phyloP scores from a whole-genome alignment of 1,140 invertebrate species.

The Tribolium castaneum region DNA sequence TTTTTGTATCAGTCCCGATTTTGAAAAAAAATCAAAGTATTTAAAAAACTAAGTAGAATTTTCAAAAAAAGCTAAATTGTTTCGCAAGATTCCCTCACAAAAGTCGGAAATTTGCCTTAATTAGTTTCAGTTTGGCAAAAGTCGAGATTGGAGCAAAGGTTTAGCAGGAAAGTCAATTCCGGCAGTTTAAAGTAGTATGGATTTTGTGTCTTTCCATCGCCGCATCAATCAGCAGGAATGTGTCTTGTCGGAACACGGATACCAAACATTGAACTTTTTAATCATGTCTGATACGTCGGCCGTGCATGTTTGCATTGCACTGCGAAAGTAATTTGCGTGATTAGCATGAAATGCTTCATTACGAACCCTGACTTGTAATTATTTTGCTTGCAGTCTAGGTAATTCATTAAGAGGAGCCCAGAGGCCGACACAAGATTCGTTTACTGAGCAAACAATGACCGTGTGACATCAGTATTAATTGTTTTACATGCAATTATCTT shows the following conservation, averaged over 20 bases:
- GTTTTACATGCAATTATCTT: conserved; percentile 39
- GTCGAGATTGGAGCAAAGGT: no score
- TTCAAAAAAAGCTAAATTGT: no score
- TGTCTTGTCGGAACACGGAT: not conserved
- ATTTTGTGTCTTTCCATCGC: not conserved
- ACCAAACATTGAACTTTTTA: conserved; percentile 3
- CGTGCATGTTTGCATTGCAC: conserved; percentile 42
- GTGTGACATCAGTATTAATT: conserved; percentile 35
- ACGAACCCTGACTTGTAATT: conserved; percentile 37
- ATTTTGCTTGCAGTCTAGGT: conserved; percentile 37
- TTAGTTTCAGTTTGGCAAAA: not conserved
- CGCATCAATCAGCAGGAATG: conserved; percentile 1
- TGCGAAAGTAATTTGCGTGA: conserved; percentile 50
- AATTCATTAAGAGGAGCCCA: conserved; percentile 35
- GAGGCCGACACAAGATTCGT: conserved; percentile 38
- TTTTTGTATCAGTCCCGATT: no score
- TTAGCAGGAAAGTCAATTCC: not conserved
- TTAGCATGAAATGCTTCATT: conserved; percentile 39
- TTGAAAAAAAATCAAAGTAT: no score
- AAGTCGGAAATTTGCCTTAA: no score
- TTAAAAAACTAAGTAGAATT: no score
- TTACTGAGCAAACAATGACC: conserved; percentile 34
- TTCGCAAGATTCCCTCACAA: no score
- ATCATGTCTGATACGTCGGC: not conserved
- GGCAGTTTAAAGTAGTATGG: not conserved